Evolutionary conservation across 2,797 vertebrate species (phyloP).

Genomic region (Mus spretus): DNA sequence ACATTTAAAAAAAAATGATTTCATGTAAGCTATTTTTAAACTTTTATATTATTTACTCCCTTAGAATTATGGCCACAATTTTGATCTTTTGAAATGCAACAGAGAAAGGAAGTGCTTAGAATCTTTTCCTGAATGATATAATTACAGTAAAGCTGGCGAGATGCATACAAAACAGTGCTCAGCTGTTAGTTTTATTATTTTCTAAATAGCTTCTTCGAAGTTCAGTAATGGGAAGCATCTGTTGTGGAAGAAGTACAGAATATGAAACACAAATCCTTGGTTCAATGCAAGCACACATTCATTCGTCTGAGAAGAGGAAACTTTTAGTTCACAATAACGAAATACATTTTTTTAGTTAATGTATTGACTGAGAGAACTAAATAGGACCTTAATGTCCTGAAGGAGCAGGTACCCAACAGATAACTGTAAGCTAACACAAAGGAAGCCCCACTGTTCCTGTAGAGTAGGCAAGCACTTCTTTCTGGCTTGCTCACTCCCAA

Average conservation of each 20-base stretch:
- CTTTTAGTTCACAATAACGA: conserved; percentile 32
- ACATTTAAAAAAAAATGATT: conserved; percentile 43
- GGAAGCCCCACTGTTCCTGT: neutral
- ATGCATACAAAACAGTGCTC: conserved; percentile 75
- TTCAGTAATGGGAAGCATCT: conserved; percentile 73
- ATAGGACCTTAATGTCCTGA: neutral
- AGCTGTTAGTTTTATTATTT: conserved; percentile 82
- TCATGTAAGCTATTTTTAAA: conserved; percentile 56
- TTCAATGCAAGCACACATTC: conserved; percentile 67
- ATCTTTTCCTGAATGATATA: conserved; percentile 67
- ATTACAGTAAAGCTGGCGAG: conserved; percentile 71
- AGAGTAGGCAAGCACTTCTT: conserved; percentile 6
- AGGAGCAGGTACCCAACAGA: neutral
- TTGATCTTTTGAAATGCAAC: conserved; percentile 62
- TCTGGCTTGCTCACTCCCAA: conserved; percentile 50
- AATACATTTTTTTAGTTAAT: neutral
- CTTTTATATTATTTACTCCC: conserved; percentile 34
- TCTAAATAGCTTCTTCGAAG: conserved; percentile 78
- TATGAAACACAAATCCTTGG: neutral
- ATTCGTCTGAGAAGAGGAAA: conserved; percentile 58
- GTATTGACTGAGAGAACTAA: conserved; percentile 3
- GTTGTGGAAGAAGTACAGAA: conserved; percentile 64
- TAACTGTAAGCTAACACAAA: neutral
- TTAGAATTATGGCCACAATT: conserved; percentile 70
- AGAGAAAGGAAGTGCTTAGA: conserved; percentile 64